Evolutionary conservation across 2,113 vertebrate species (phyloP).

Genomic region (Syngnathus scovelli): DNA sequence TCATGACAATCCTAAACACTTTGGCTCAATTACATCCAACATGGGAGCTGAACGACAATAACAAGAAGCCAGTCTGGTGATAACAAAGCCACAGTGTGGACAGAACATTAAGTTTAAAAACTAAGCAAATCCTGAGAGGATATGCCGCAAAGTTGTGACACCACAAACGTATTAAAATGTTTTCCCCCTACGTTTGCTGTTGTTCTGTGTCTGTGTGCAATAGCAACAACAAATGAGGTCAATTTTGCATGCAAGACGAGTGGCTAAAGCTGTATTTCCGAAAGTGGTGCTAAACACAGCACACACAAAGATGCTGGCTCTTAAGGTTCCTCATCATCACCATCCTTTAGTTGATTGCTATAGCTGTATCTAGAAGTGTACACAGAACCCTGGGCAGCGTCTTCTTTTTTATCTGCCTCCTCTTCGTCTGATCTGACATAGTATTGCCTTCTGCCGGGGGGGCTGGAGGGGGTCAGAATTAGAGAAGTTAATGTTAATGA

Average conservation of each 20-base stretch:
- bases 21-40: constrained; percentile 55
- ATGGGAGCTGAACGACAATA: constrained; percentile 17
- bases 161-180: neutral
- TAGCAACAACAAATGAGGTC: neutral
- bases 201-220: constrained; percentile 8
- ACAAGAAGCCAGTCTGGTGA: constrained; percentile 17
- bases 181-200: constrained; percentile 4
- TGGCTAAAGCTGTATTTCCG: neutral
- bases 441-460: constrained; percentile 75
- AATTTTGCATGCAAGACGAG: constrained; percentile 33
- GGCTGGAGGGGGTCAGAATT: constrained; percentile 66
- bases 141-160: constrained; percentile 7
- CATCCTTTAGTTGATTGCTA: constrained; percentile 72
- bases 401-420: constrained; percentile 66
- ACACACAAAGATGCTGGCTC: constrained; percentile 59
- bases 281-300: neutral
- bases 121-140: neutral
- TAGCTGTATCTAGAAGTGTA: constrained; percentile 61
- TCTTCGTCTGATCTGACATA: constrained; percentile 82
- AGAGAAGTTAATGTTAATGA: neutral
- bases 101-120: neutral
- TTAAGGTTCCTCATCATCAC: constrained; percentile 68
- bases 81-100: constrained; percentile 21
- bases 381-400: constrained; percentile 58
- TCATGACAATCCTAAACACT: constrained; percentile 42